Evolutionary conservation across 2,797 vertebrate species (phyloP).

Genomic region (Pteropus rufus): DNA sequence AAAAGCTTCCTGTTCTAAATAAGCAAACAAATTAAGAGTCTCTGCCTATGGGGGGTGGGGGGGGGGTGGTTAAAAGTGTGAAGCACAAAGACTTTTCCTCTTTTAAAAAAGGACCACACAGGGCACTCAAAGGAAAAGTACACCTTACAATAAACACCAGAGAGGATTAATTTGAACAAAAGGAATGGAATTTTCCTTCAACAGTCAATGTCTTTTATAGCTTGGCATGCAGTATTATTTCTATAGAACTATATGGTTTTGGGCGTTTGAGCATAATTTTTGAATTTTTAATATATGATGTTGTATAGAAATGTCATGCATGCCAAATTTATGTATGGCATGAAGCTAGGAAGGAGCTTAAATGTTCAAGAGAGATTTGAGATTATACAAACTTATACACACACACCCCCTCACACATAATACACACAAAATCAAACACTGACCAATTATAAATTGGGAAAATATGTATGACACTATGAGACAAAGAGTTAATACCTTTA

Average conservation of each 20-base stretch:
- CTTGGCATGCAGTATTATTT: neutral
- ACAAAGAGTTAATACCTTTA: neutral
- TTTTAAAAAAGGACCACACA: conserved; percentile 57
- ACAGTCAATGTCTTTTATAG: neutral
- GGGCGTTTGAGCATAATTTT: neutral
- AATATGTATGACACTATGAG: neutral
- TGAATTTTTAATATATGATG: neutral
- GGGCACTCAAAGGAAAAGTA: conserved; percentile 48
- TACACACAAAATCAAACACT: neutral
- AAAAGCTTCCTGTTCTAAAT: conserved; percentile 47
- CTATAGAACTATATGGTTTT: neutral
- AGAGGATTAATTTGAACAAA: conserved; percentile 67
- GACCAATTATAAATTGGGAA: neutral
- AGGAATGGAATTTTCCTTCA: conserved; percentile 50
- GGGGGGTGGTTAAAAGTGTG: conserved; percentile 26
- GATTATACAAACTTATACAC: neutral
- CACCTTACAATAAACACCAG: conserved; percentile 46
- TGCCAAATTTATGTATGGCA: neutral
- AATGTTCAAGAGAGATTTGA: neutral
- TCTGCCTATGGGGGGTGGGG: neutral
- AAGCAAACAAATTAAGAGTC: conserved; percentile 59
- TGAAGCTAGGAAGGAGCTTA: neutral
- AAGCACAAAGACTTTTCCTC: conserved; percentile 29
- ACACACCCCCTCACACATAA: neutral
- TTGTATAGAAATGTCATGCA: neutral